Evolutionary conservation across 2,888 invertebrate species (phyloP).

Genomic region (Apoderus coryli): DNA sequence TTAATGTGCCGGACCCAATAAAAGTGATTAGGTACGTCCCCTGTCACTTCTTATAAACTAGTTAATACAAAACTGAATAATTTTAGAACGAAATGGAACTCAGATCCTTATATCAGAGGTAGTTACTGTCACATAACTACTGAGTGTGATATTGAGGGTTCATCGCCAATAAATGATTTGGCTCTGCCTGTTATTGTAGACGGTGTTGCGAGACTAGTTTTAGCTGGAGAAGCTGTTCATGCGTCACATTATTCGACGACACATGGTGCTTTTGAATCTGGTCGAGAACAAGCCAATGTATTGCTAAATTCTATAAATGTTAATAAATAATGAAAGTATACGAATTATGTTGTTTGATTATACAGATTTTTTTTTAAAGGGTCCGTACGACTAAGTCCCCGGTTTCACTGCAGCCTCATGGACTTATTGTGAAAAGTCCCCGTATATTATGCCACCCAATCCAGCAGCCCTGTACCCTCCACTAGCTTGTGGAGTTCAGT

Average conservation of each 20-base stretch:
- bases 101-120: conserved; percentile 40
- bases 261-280: conserved; percentile 50
- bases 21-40: no score
- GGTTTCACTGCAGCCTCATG: no score
- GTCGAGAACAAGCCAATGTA: conserved; percentile 36
- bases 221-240: conserved; percentile 49
- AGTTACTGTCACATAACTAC: conserved; percentile 43
- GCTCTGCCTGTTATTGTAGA: conserved; percentile 32
- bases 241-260: conserved; percentile 45
- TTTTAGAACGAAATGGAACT: conserved; percentile 39
- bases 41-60: no score
- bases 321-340: neutral
- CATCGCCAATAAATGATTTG: conserved; percentile 30
- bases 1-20: conserved; percentile 35
- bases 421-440: no score
- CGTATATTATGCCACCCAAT: no score
- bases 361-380: no score
- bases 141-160: conserved; percentile 33
- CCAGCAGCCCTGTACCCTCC: no score
- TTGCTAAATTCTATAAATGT: neutral
- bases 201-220: conserved; percentile 35
- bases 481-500: no score
- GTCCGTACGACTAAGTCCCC: no score
- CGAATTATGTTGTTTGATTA: no score
- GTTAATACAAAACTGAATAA: no score